Conservation (phyloP, 2,888 invertebrate species). For the Acleris sparsana region DNA sequence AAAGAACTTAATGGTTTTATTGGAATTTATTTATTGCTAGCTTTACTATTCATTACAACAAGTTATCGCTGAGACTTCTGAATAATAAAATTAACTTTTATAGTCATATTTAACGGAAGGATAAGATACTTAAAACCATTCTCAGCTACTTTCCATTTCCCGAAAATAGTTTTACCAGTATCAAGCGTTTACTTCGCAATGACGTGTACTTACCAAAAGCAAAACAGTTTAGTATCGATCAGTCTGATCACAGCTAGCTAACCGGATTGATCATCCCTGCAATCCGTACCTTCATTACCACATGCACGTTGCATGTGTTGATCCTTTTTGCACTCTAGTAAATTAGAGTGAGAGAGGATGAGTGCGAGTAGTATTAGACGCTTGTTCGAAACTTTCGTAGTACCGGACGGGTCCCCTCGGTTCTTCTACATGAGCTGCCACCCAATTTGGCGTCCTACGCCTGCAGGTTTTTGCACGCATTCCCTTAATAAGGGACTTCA, state of each 20-base stretch:
- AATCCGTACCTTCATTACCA: conserved; percentile 11
- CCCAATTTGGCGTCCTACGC: conserved; percentile 62
- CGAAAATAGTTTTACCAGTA: background rate
- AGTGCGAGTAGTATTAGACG: conserved; percentile 7
- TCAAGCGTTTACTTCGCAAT: conserved; percentile 29
- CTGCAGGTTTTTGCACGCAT: conserved; percentile 67
- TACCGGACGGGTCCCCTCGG: conserved; percentile 46
- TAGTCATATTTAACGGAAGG: background rate
- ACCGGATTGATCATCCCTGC: conserved; percentile 52
- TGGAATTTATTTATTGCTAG: conserved; percentile 26
- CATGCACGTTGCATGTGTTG: conserved; percentile 6
- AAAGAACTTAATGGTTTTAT: conserved; percentile 13
- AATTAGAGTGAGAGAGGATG: conserved; percentile 21
- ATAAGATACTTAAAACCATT: background rate
- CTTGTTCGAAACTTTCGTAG: conserved; percentile 10
- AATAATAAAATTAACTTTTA: background rate
- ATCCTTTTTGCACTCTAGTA: conserved; percentile 23
- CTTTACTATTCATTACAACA: conserved; percentile 14
- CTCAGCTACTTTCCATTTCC: background rate
- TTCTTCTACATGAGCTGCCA: conserved; percentile 62
- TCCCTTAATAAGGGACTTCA: conserved; percentile 55
- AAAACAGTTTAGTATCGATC: conserved; percentile 38
- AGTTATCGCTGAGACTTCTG: conserved; percentile 12
- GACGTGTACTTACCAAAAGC: conserved; percentile 33
- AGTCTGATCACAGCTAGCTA: conserved; percentile 45